Base-by-base conservation (phyloP, 2,888 invertebrate species). In the Fragum fragum region DNA sequence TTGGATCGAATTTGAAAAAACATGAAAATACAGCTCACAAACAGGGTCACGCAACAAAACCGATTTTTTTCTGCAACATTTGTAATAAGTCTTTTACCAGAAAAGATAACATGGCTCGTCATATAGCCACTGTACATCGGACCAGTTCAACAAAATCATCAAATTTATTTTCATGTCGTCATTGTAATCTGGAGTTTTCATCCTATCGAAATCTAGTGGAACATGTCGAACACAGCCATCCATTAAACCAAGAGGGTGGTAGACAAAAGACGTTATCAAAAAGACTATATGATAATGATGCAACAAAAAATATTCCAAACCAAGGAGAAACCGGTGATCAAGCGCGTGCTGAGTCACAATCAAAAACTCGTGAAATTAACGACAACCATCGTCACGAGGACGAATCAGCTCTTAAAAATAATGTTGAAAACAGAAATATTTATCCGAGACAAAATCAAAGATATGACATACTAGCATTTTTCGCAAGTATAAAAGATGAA, bases 401-500 rank as follows among this genome's bases (percentile, higher is more conserved):
- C 28, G 72, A 77, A 53, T 63, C 63, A 11, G 76, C 76, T 5
- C 26, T 75, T 16, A 55, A 47, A 9, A 39, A 29, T n/a, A 36
- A 36, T 28, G 73, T 77, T 26, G 26, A 69, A 47, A 73, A 81
- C 36, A 52, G 61, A 39, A 69, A 29, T 18, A 69, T 76, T 28
- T 61, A 69, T 53, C 81, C 81, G 18, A 61, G 52, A 28, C 36
- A 73, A 14, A 47, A 66, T 61, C 59, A 81, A 68, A 47, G 63
- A 47, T 77, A 83, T 55, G 79, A 83, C 42, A 28, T 80, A 6
- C 57, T 83, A 16, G 39, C 63, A 29, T 83, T 73, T 73, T 73
- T 73, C 61, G 73, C 73, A 14, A 73, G 39, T 73, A 36, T 11
- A 18, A 73, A 23, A 21, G 63, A 73, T 47, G 52, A 63, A 63